Conservation (phyloP, 1,140 invertebrate species). For the Eubasilissa regina region DNA sequence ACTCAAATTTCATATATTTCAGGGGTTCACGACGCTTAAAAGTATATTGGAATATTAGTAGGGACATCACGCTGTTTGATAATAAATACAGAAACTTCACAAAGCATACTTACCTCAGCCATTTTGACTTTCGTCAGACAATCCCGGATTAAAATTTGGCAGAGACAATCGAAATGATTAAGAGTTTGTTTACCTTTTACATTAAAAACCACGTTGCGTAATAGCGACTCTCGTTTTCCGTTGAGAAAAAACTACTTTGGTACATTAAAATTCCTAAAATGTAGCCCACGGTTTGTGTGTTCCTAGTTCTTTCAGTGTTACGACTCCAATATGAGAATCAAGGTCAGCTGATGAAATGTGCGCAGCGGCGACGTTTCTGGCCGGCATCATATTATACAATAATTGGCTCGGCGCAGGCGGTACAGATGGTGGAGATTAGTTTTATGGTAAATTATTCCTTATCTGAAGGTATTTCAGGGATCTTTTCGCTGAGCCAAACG, state of each 20-base stretch:
- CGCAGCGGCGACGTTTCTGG: not conserved
- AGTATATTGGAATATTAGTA: too few relatives aligned
- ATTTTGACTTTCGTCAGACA: too few relatives aligned
- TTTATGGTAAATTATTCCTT: not conserved
- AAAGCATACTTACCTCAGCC: too few relatives aligned
- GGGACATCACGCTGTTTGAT: too few relatives aligned
- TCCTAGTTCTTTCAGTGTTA: slow-evolving; percentile 41
- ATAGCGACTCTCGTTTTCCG: slow-evolving; percentile 56
- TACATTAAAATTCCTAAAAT: slow-evolving; percentile 49
- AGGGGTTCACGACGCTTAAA: too few relatives aligned
- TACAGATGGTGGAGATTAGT: slow-evolving; percentile 5
- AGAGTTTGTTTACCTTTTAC: slow-evolving; percentile 40
- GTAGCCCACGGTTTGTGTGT: slow-evolving; percentile 47
- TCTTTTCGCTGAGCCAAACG: too few relatives aligned
- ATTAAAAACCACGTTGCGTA: slow-evolving; percentile 49
- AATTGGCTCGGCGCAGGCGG: not conserved
- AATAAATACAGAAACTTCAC: too few relatives aligned
- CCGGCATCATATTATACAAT: not conserved
- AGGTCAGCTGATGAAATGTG: slow-evolving; percentile 46
- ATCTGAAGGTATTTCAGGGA: too few relatives aligned
- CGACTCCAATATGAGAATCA: slow-evolving; percentile 45
- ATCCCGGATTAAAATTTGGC: too few relatives aligned
- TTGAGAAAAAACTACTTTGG: slow-evolving; percentile 43
- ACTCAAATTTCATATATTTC: too few relatives aligned
- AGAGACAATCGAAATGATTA: too few relatives aligned